Conservation (phyloP, 2,888 invertebrate genomes). For the Imbricaverruca yamaguchii region DNA sequence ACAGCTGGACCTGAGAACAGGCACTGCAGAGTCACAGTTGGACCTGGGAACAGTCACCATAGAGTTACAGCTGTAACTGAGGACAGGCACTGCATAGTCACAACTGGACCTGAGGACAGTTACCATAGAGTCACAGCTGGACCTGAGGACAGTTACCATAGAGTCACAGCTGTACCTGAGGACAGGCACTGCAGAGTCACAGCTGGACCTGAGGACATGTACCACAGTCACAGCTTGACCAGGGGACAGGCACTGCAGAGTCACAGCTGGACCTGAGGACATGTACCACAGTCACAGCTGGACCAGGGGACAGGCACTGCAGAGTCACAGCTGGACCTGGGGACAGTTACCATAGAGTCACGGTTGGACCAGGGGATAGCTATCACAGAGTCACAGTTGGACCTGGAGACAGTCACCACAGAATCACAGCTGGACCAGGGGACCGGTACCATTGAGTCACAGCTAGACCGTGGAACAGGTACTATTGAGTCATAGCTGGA, state of each 20-base stretch:
- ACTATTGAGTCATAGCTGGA: neutral
- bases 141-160: neutral
- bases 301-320: conserved; percentile 42
- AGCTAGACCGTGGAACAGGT: conserved; percentile 70
- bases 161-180: too few relatives aligned
- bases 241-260: too few relatives aligned
- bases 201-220: too few relatives aligned
- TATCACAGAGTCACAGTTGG: neutral
- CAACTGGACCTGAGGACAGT: too few relatives aligned
- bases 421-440: too few relatives aligned
- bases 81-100: neutral
- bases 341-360: neutral
- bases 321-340: conserved; percentile 87
- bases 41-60: conserved; percentile 42
- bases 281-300: neutral
- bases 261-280: too few relatives aligned
- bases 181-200: too few relatives aligned
- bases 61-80: conserved; percentile 87
- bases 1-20: too few relatives aligned
- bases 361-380: too few relatives aligned
- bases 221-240: too few relatives aligned
- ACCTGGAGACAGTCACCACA: neutral
- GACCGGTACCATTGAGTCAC: conserved; percentile 57
- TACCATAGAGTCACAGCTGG: neutral
- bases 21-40: too few relatives aligned